Evolutionary conservation across 2,888 invertebrate species (phyloP).

Genomic region (Nowickia ferox): DNA sequence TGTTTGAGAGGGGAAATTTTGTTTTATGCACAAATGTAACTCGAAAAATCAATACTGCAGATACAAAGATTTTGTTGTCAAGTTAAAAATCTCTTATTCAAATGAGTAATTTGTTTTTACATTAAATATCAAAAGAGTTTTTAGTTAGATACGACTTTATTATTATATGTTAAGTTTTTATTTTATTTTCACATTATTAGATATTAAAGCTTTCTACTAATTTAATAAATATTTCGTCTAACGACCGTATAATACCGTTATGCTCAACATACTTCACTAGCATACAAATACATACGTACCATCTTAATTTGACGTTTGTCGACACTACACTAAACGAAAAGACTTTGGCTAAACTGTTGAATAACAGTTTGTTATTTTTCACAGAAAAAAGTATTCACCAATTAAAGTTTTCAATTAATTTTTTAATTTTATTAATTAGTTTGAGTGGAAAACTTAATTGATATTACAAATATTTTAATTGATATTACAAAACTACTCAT

Average conservation of each 20-base stretch:
- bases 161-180: background rate
- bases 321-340: background rate
- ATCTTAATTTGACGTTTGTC: conserved; percentile 19
- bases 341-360: background rate
- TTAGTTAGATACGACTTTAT: background rate
- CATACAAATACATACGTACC: too few relatives aligned
- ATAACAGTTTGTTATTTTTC: too few relatives aligned
- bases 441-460: too few relatives aligned
- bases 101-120: background rate
- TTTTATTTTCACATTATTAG: background rate
- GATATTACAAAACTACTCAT: too few relatives aligned
- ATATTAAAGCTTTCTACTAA: background rate
- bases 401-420: too few relatives aligned
- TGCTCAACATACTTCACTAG: background rate
- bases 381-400: too few relatives aligned
- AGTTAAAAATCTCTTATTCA: background rate
- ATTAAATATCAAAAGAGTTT: background rate
- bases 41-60: conserved; percentile 51
- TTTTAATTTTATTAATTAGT: too few relatives aligned
- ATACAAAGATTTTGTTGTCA: background rate
- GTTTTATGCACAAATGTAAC: conserved; percentile 24
- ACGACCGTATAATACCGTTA: conserved; percentile 36
- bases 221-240: background rate
- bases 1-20: background rate
- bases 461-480: too few relatives aligned